Evolutionary conservation across 2,113 vertebrate species (phyloP).

Genomic region (Sylvia atricapilla): DNA sequence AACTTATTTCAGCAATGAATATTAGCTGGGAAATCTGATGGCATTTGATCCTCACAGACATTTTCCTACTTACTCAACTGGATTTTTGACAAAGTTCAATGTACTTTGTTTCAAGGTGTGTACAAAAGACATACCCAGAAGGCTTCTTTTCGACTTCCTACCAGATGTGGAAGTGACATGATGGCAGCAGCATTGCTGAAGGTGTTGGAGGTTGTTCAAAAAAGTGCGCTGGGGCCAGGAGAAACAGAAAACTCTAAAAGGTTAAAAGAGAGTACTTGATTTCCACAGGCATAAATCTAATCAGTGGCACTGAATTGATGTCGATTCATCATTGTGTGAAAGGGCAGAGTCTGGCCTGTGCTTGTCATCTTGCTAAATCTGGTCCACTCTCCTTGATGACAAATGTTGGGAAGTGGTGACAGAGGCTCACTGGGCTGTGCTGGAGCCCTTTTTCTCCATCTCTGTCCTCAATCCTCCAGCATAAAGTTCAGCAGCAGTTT

Average conservation of each 20-base stretch:
- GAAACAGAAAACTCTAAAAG: neutral
- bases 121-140: neutral
- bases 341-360: neutral
- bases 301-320: neutral
- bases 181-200: neutral
- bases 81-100: neutral
- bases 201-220: neutral
- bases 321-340: neutral
- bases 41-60: neutral
- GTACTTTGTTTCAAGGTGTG: neutral
- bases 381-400: neutral
- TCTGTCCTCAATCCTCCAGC: neutral
- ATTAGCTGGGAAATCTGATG: neutral
- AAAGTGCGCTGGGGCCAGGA: neutral
- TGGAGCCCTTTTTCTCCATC: neutral
- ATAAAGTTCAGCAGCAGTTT: neutral
- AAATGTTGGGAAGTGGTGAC: neutral
- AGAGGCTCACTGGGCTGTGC: neutral
- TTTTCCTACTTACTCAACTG: neutral
- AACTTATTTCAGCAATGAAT: neutral
- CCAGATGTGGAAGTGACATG: neutral
- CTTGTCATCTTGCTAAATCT: neutral
- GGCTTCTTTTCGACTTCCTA: neutral
- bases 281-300: neutral
- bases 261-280: neutral